phyloP scores from a whole-genome alignment of 2,888 invertebrate species.

The Catocala nupta region DNA sequence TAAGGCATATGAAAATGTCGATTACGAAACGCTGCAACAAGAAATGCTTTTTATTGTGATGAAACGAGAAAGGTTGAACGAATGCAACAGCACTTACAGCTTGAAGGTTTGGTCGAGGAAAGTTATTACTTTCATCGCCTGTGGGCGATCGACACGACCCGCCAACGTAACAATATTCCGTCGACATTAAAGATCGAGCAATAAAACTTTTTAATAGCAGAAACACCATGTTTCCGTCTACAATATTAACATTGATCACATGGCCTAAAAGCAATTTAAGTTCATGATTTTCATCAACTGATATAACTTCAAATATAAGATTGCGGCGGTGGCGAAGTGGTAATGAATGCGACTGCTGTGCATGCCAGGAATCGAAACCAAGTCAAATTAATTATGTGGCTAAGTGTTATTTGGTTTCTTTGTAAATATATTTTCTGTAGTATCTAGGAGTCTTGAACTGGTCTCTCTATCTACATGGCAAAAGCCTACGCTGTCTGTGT shows the following conservation, averaged over 20 bases:
- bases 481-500: too few species aligned
- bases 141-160: constrained; percentile 32
- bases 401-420: too few species aligned
- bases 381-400: too few species aligned
- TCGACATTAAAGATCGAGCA: constrained; percentile 31
- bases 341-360: too few species aligned
- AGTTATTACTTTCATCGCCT: constrained; percentile 45
- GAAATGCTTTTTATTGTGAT: constrained; percentile 47
- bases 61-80: constrained; percentile 51
- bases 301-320: too few species aligned
- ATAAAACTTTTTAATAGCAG: constrained; percentile 29
- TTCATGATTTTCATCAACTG: too few species aligned
- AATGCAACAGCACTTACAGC: constrained; percentile 26
- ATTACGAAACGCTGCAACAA: constrained; percentile 39
- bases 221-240: constrained; percentile 15
- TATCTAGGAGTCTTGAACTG: too few species aligned
- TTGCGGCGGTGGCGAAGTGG: too few species aligned
- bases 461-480: too few species aligned
- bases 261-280: not conserved
- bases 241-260: not conserved
- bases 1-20: constrained; percentile 28
- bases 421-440: too few species aligned
- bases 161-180: not conserved
- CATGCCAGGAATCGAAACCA: too few species aligned
- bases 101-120: constrained; percentile 32